Evolutionary conservation across 2,113 vertebrate species (phyloP).

Genomic region (Gallinago undulata): DNA sequence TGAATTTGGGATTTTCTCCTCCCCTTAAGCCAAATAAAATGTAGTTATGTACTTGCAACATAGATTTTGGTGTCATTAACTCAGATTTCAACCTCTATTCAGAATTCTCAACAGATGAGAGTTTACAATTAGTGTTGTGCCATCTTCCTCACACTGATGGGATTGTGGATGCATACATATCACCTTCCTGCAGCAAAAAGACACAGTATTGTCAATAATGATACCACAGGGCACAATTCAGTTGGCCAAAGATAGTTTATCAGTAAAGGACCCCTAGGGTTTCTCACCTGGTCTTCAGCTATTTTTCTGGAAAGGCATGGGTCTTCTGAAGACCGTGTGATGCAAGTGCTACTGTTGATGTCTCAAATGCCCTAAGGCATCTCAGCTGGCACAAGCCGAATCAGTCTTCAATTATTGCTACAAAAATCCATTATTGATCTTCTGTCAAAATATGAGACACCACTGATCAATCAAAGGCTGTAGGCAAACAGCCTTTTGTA

Average conservation of each 20-base stretch:
- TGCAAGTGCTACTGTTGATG: not conserved
- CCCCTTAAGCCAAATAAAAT: not conserved
- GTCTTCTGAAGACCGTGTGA: not conserved
- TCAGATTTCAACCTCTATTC: not conserved
- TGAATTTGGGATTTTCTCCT: not conserved
- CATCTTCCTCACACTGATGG: not conserved
- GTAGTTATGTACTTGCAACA: not conserved
- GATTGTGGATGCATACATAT: not conserved
- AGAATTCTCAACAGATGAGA: not conserved
- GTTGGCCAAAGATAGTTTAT: not conserved
- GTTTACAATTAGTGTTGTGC: accelerated
- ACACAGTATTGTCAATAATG: not conserved
- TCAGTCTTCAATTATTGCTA: not conserved
- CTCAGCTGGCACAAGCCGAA: not conserved
- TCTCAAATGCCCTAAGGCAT: not conserved
- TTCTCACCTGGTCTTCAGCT: not conserved
- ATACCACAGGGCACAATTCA: not conserved
- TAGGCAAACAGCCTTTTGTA: not conserved
- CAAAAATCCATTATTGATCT: constrained; percentile 4
- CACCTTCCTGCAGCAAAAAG: not conserved
- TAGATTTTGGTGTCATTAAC: not conserved
- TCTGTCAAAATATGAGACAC: not conserved
- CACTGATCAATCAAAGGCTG: not conserved
- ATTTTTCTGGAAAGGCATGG: not conserved
- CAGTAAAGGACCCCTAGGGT: not conserved